Percentiles rank a stretch among this genome's conserved stretches.
Conservation (phyloP, 2,113 vertebrate genomes). For the Fregetta grallaria region DNA sequence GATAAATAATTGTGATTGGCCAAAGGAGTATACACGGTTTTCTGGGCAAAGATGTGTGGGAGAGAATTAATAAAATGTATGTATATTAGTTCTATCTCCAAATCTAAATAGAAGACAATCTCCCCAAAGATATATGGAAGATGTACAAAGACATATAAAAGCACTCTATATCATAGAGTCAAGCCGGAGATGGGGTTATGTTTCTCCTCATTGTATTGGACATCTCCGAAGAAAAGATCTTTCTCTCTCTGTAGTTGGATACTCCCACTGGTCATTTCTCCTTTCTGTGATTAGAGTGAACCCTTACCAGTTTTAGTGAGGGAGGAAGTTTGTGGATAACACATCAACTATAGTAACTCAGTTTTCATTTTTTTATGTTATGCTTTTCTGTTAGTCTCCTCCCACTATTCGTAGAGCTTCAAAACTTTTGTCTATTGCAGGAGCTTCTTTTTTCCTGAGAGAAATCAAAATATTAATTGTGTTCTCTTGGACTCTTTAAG, state of each 20-base stretch:
- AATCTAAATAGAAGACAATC: conserved; percentile 40
- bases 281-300: background rate
- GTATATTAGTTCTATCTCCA: conserved; percentile 59
- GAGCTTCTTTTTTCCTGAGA: background rate
- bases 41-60: conserved; percentile 49
- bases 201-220: background rate
- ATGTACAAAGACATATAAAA: background rate
- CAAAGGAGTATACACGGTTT: background rate
- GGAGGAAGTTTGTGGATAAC: background rate
- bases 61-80: conserved; percentile 53
- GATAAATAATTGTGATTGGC: conserved; percentile 63
- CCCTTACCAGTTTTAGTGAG: background rate
- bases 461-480: conserved; percentile 37
- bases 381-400: background rate
- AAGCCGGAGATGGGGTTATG: background rate
- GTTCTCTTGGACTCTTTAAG: background rate
- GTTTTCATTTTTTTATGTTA: background rate
- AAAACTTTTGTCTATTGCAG: background rate
- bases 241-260: conserved; percentile 18
- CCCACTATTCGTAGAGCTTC: background rate
- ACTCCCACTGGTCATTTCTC: background rate
- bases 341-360: background rate
- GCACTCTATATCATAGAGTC: background rate
- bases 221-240: background rate
- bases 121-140: background rate